Evolutionary conservation across 2,888 invertebrate species (phyloP).

Genomic region (Oconnorella tubifera): DNA sequence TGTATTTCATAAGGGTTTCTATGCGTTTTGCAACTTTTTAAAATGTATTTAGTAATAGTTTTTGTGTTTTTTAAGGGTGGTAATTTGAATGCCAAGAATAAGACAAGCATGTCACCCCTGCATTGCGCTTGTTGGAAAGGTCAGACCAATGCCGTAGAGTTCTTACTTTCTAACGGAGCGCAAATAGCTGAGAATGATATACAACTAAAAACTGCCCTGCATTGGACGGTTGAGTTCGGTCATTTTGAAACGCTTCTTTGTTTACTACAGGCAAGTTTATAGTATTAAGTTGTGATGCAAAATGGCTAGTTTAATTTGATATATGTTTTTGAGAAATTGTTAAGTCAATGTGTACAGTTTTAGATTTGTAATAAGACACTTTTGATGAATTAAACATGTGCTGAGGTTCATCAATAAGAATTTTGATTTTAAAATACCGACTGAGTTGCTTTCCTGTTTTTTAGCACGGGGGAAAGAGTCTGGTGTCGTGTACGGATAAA

Average conservation of each 20-base stretch:
- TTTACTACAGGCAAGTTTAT: conserved; percentile 35
- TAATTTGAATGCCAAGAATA: conserved; percentile 36
- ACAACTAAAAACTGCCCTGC: conserved; percentile 37
- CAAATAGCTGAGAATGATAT: conserved; percentile 36
- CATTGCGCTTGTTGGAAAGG: conserved; percentile 40
- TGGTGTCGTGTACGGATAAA: conserved; percentile 35
- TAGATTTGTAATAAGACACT: background rate
- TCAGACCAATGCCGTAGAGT: conserved; percentile 36
- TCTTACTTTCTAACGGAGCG: conserved; percentile 35
- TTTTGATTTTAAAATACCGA: too few relatives aligned
- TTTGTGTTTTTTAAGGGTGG: conserved; percentile 28
- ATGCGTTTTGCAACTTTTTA: too few relatives aligned
- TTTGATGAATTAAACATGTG: too few relatives aligned
- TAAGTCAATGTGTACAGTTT: background rate
- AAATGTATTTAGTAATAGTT: too few relatives aligned
- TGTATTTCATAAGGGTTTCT: too few relatives aligned
- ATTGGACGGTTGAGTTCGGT: conserved; percentile 39
- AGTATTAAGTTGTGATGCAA: background rate
- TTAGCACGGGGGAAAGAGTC: conserved; percentile 26
- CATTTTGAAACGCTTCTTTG: conserved; percentile 32
- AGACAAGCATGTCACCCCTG: conserved; percentile 36
- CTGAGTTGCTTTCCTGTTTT: too few relatives aligned
- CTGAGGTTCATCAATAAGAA: too few relatives aligned
- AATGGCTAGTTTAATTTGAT: background rate
- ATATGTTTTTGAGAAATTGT: background rate